Percentiles rank a stretch among this genome's conserved stretches.
Evolutionary conservation across 30 jellyfish, hydroid and myxozoan species (phyloP).

Genomic region (Aurelia sp.): DNA sequence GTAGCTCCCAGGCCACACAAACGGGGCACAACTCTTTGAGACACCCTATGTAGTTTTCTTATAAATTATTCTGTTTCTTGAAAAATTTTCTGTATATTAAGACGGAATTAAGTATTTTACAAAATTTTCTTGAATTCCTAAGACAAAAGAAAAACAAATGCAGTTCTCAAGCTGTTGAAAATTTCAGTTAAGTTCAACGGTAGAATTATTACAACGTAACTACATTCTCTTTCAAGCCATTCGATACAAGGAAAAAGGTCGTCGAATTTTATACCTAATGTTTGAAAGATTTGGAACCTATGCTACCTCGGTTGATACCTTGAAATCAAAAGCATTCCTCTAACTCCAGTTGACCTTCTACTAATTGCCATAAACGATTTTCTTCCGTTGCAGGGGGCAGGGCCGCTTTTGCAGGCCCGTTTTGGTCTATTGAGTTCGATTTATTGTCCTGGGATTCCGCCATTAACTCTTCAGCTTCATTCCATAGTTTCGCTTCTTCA

Average conservation of each 20-base stretch:
- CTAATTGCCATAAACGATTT: conserved; percentile 71
- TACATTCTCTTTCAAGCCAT: too few species aligned
- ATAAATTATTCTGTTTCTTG: too few species aligned
- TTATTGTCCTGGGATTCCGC: conserved; percentile 45
- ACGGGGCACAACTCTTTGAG: too few species aligned
- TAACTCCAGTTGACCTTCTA: conserved; percentile 76
- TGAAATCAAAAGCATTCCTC: conserved; percentile 74
- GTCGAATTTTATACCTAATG: neutral
- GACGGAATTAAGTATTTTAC: too few species aligned
- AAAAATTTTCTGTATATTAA: too few species aligned
- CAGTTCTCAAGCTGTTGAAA: conserved; percentile 1
- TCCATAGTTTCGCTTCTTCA: conserved; percentile 61
- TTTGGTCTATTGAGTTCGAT: conserved; percentile 45
- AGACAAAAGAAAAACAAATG: too few species aligned
- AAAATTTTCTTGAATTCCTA: too few species aligned
- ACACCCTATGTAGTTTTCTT: too few species aligned
- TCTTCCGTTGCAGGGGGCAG: conserved; percentile 48
- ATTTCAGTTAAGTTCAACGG: neutral
- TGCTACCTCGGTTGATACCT: conserved; percentile 12
- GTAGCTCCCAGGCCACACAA: too few species aligned
- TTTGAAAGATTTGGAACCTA: conserved; percentile 1
- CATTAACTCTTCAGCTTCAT: conserved; percentile 68
- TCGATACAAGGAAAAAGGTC: too few species aligned
- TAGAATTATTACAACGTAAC: too few species aligned
- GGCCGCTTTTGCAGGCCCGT: conserved; percentile 4